Evolutionary conservation across 2,113 vertebrate species (phyloP).

Genomic region (Arothron firmamentum): DNA sequence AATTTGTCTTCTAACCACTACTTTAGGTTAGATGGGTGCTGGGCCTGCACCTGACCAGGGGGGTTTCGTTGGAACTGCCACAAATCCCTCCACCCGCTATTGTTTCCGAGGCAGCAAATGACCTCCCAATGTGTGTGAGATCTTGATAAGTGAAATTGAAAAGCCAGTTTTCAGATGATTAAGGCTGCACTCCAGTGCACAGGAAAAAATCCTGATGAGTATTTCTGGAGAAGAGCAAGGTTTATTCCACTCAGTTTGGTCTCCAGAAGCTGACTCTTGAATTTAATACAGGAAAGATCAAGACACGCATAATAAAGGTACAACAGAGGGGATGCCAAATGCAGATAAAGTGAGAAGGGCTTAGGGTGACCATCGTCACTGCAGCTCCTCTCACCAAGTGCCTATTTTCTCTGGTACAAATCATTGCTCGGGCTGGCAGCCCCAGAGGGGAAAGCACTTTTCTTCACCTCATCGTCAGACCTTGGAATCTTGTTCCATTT

Average conservation of each 20-base stretch:
- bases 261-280: constrained; percentile 3
- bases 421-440: constrained; percentile 52
- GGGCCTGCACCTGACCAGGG: too few species aligned
- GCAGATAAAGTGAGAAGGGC: constrained; percentile 15
- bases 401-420: constrained; percentile 66
- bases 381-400: constrained; percentile 30
- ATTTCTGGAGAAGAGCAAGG: constrained; percentile 1
- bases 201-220: not conserved
- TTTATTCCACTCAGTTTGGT: constrained; percentile 21
- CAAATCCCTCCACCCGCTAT: too few species aligned
- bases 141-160: not conserved
- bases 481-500: constrained; percentile 64
- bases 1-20: too few species aligned
- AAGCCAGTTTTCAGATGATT: constrained; percentile 1
- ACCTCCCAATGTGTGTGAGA: not conserved
- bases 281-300: constrained; percentile 32
- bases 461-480: constrained; percentile 73
- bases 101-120: too few species aligned
- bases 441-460: constrained; percentile 75
- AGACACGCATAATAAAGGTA: constrained; percentile 26
- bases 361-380: constrained; percentile 3
- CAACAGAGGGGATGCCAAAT: constrained; percentile 18
- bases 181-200: constrained; percentile 4
- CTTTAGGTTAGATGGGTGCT: too few species aligned
- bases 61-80: too few species aligned